Percentiles rank a stretch among this genome's conserved stretches.
Conservation (phyloP, 1,140 invertebrate species). For the Panagrolaimus sp. region DNA sequence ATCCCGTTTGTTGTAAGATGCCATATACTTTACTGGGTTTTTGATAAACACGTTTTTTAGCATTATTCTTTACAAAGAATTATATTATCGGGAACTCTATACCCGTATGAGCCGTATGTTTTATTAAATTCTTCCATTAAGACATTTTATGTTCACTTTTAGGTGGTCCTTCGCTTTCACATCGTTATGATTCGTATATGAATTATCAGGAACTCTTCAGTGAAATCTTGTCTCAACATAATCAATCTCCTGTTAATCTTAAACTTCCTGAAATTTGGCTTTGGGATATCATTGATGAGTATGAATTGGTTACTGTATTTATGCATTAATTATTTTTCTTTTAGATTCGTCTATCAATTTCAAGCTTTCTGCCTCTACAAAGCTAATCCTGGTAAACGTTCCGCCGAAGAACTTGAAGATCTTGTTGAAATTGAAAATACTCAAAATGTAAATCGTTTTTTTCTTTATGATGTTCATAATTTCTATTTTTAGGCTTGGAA, state of each 20-base stretch:
- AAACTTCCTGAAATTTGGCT: constrained; percentile 97
- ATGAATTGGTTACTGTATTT: no score
- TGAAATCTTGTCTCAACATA: constrained; percentile 73
- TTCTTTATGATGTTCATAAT: constrained; percentile 10
- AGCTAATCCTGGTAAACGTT: constrained; percentile 78
- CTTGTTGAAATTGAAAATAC: constrained; percentile 68
- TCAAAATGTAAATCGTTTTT: constrained; percentile 66
- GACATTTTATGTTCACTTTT: no score
- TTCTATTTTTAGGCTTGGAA: constrained; percentile 79
- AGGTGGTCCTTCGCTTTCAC: constrained; percentile 75
- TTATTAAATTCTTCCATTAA: background rate
- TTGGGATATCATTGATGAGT: constrained; percentile 99
- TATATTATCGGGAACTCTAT: constrained; percentile 95
- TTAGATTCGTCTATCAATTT: constrained; percentile 86
- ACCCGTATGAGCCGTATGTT: constrained; percentile 64
- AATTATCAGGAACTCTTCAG: constrained; percentile 98
- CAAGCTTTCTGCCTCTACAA: constrained; percentile 86
- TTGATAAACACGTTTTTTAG: no score
- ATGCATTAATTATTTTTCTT: no score
- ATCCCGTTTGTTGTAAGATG: constrained; percentile 25
- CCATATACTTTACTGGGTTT: no score
- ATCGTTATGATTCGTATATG: constrained; percentile 88
- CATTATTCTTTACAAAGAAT: constrained; percentile 89
- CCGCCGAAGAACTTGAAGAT: constrained; percentile 73
- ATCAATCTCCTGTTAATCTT: constrained; percentile 78